Evolutionary conservation across 2,888 invertebrate genomes (phyloP).

Genomic region (Lasioglossum zephyrum): DNA sequence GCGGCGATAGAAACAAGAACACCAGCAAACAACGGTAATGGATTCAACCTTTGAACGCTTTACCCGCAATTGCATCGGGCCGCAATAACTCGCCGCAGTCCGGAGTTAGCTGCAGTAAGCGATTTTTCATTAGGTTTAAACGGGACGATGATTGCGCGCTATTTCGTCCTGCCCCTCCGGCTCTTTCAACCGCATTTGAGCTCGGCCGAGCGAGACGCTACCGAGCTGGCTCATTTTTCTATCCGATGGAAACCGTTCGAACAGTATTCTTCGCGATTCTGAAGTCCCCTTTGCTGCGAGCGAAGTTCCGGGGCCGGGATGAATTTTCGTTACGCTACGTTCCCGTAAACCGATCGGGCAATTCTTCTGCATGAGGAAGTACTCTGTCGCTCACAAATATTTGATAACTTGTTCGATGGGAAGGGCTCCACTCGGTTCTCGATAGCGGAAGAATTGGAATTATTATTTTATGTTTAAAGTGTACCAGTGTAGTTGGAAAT

Average conservation of each 20-base stretch:
- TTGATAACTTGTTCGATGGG: constrained; percentile 1
- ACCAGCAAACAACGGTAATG: constrained; percentile 55
- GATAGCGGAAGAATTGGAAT: neutral
- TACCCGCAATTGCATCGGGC: constrained; percentile 45
- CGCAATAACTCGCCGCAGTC: constrained; percentile 29
- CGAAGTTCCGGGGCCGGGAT: neutral
- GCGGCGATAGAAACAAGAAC: constrained; percentile 50
- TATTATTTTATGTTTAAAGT: neutral
- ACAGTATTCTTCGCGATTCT: neutral
- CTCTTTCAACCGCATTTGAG: constrained; percentile 2
- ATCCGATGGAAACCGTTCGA: neutral
- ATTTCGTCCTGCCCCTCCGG: constrained; percentile 1
- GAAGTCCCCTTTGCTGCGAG: neutral
- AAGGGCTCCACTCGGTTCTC: neutral
- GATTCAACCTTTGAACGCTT: constrained; percentile 54
- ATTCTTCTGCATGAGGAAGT: neutral
- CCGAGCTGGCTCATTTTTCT: constrained; percentile 20
- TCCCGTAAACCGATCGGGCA: neutral
- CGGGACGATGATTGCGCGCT: constrained; percentile 28
- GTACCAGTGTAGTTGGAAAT: neutral
- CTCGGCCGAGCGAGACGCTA: neutral
- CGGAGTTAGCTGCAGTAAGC: constrained; percentile 24
- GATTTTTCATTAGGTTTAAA: constrained; percentile 52
- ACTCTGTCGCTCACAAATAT: neutral
- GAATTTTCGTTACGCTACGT: neutral